Base-by-base conservation (phyloP, 2,888 invertebrate genomes). In the Epirrita christyi region DNA sequence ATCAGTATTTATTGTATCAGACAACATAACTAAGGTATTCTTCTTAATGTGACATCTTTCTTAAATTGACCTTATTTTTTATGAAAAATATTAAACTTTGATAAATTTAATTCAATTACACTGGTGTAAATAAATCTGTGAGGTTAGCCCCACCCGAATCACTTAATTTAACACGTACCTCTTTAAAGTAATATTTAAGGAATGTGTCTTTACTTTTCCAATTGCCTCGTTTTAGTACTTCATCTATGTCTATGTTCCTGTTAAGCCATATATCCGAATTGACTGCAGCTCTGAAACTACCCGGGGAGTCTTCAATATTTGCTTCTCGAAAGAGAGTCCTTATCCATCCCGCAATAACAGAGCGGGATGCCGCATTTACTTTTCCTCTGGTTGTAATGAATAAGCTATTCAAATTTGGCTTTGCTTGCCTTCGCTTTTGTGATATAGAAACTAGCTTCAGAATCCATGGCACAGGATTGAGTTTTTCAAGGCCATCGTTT, bases 261-360 rank as follows among this genome's bases (percentile, higher is more conserved):
- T 37, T 37, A 5, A 11, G 4, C 37, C 37, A 37, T 11, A 11
- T 37, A 11, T 37, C 11, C 3, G 37, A 11, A 11, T 6, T 9
- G 3, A 37, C 6, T n/a, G n/a, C n/a, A n/a, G n/a, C n/a, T n/a
- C n/a, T n/a, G n/a, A n/a, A n/a, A n/a, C n/a, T n/a, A n/a, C 37
- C 37, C 1, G 37, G 11, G 1, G 37, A n/a, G 3, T 2, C n/a
- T 3, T 8, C 6, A 9, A 48, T 48, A 4, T 14, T n/a, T n/a
- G 48, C 48, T 29, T 48, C 29, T 10, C 10, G 1, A 37, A 47
- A 27, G 6, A 38, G 10, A 14, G 37, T 10, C 0, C 47, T n/a
- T 3, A 48, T 1, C 48, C 48, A 48, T 37, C 48, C 48, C 4
- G 48, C 11, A 1, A 48, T 40, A 3, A 48, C 28, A 11, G 48